Conservation (phyloP, 2,888 invertebrate species). For the Agrotis segetum region DNA sequence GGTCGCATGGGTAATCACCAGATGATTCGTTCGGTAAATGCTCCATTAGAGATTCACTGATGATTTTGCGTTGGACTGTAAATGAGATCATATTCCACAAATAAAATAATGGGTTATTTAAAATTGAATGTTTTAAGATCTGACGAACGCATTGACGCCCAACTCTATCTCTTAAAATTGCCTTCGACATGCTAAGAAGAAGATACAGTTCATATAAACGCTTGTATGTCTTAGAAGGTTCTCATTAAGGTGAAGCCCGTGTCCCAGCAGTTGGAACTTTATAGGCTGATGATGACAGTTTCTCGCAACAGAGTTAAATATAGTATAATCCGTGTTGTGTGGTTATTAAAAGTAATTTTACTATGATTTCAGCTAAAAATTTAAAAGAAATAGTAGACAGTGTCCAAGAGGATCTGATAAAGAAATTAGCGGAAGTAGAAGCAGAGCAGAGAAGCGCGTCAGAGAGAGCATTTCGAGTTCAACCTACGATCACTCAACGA, state of each 20-base stretch:
- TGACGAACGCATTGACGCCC: too few relatives aligned
- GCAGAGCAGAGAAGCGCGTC: constrained; percentile 72
- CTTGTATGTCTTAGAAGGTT: background rate
- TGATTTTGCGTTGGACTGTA: background rate
- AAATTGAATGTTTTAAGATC: background rate
- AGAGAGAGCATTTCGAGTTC: constrained; percentile 50
- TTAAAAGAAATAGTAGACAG: constrained; percentile 88
- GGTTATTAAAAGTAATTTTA: background rate
- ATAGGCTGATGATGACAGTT: too few relatives aligned
- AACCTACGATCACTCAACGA: constrained; percentile 17
- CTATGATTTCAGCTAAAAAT: constrained; percentile 81
- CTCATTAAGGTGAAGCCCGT: too few relatives aligned
- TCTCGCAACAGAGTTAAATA: background rate
- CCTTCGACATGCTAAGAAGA: background rate
- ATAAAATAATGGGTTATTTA: background rate
- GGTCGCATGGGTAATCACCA: too few relatives aligned
- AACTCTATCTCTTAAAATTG: background rate
- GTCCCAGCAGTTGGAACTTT: too few relatives aligned
- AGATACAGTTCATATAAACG: background rate
- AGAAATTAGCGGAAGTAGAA: constrained; percentile 83
- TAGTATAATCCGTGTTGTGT: too few relatives aligned
- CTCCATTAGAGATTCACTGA: background rate
- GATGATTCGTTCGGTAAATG: too few relatives aligned
- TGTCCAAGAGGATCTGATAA: constrained; percentile 85
- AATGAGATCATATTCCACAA: background rate